These are phyloP conservation scores for Phaethon lepturus DNA, from an alignment of 2,113 vertebrate species.

Conservation along the genomic window DNA sequence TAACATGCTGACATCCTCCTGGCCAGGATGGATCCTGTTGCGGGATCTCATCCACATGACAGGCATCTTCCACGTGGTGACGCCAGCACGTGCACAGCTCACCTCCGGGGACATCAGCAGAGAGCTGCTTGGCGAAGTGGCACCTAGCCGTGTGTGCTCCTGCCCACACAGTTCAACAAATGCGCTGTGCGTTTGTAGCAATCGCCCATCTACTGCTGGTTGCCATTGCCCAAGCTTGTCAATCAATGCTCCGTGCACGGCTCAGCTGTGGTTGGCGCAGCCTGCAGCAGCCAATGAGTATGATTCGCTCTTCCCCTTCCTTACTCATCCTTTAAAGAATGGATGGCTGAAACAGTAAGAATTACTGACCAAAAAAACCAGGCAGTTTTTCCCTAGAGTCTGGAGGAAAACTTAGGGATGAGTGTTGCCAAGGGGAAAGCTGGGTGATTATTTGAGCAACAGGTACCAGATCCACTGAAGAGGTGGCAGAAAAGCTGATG, in stretches of 20 bases:
- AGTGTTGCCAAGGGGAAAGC: neutral
- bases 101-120: rapidly evolving
- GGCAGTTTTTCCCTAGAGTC: neutral
- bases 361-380: rapidly evolving
- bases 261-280: neutral
- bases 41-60: rapidly evolving
- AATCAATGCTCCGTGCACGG: rapidly evolving
- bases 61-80: rapidly evolving
- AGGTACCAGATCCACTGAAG: rapidly evolving
- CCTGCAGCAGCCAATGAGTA: rapidly evolving
- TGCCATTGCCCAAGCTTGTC: neutral
- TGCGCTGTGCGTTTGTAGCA: rapidly evolving
- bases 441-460: neutral
- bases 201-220: neutral
- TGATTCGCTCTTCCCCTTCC: neutral
- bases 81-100: rapidly evolving
- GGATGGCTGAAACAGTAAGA: neutral
- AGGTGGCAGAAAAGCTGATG: neutral
- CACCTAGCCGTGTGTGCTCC: rapidly evolving
- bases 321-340: neutral
- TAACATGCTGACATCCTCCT: neutral
- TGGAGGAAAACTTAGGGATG: neutral
- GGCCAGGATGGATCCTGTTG: neutral
- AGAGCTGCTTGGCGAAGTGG: neutral
- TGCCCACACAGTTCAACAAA: rapidly evolving